Evolutionary conservation across 2,113 vertebrate species (phyloP).

Genomic region (Tragelaphus strepsiceros): DNA sequence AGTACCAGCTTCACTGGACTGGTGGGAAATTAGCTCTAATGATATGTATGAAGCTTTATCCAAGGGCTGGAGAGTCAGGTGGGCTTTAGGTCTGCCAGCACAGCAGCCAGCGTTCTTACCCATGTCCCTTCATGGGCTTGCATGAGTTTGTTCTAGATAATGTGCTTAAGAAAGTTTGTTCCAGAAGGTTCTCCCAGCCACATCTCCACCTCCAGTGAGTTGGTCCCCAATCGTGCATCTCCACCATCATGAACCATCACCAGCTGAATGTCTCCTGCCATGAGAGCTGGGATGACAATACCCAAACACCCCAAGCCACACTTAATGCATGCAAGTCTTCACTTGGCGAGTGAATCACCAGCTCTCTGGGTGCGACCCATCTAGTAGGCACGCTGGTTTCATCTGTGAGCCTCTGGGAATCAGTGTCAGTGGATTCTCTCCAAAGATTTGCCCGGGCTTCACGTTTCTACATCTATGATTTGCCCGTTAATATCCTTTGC

Average conservation of each 20-base stretch:
- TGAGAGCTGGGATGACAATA: background rate
- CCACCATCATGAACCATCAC: background rate
- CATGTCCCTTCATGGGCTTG: background rate
- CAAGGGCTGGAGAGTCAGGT: background rate
- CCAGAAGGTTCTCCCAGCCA: background rate
- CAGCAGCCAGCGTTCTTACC: no score
- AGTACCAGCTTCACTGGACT: background rate
- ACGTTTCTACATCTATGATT: background rate
- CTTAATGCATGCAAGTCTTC: background rate
- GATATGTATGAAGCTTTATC: background rate
- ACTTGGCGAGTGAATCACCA: background rate
- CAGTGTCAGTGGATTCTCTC: background rate
- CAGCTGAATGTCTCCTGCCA: background rate
- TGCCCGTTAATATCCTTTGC: background rate
- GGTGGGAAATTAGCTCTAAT: background rate
- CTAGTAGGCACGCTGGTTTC: fast-evolving
- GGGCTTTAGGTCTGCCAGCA: background rate
- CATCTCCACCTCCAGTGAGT: background rate
- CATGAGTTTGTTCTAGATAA: background rate
- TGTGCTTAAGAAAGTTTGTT: background rate
- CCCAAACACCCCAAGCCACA: no score
- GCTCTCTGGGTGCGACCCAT: fast-evolving
- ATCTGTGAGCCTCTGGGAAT: background rate
- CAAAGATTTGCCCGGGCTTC: fast-evolving
- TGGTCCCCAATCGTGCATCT: no score